Evolutionary conservation across 2,797 vertebrate genomes (phyloP), one percentile per base, ranked within the genome.

Genomic region (Coregonus suidteri): DNA sequence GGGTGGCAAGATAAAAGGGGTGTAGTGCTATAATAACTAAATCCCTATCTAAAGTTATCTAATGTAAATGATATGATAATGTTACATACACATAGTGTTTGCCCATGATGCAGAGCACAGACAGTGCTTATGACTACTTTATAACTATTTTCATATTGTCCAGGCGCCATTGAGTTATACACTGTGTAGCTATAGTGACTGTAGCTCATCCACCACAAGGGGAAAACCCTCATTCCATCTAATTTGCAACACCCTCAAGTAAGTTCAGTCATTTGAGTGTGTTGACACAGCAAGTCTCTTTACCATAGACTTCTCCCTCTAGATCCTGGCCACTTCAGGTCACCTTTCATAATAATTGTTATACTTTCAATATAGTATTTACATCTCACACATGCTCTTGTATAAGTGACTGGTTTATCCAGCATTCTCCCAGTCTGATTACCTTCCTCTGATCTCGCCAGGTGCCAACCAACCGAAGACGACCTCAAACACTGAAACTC

Each of bases 391-490:
- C 41, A 3, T 2, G 3, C 41, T 47, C 9, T 47, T 13, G 9
- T 47, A 30, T 30, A 30, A 25, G 20, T 64, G 6, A 64, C 9
- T 64, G 20, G 66, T 37, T 35, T 16, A 35, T 34, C 4, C 65
- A 67, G 31, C 14, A n/a, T 67, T 6, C 53, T 56, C 52, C 31
- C 11, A 53, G 11, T 76, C 64, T 31, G 11, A 37, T 18, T 31
- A 15, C 9, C 62, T 34, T 56, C 3, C 20, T 54, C 16, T 64
- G 79, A 85, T 77, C 81, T 85, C 82, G 75, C 77, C 88, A 94
- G 92, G 93, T 93, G 92, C 91, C 88, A 86, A 90, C 88, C 6
- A 16, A 54, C 37, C 87, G 81, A 88, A 90, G 85, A 91, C 72
- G 85, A 92, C 86, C 87, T 88, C 83, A 85, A 88, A 80, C 81